Evolutionary conservation across 2,113 vertebrate species (phyloP).

Genomic region (Paramormyrops kingsleyae): DNA sequence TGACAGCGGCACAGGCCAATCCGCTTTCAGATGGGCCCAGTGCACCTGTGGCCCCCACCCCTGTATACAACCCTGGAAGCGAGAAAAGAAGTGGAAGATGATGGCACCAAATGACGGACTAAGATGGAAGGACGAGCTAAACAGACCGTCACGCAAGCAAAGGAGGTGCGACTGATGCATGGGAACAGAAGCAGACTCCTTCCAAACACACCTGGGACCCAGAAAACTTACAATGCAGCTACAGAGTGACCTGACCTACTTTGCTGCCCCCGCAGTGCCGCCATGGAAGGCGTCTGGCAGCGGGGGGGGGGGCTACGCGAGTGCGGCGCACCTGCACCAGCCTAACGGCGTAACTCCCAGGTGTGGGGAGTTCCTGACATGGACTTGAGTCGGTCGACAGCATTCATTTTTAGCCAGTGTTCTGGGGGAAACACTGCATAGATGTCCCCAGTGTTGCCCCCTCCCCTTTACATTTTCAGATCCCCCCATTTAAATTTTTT

Average conservation of each 20-base stretch:
- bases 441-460: background rate
- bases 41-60: background rate
- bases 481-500: too few species aligned
- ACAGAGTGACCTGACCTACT: background rate
- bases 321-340: background rate
- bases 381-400: background rate
- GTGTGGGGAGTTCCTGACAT: background rate
- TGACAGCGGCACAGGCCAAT: background rate
- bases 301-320: background rate
- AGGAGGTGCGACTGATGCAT: background rate
- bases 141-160: background rate
- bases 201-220: background rate
- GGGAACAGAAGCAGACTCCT: background rate
- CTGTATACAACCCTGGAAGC: background rate
- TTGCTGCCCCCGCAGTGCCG: background rate
- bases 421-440: background rate
- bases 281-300: background rate
- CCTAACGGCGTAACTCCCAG: background rate
- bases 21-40: background rate
- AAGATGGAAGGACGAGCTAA: background rate
- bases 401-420: background rate
- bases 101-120: background rate
- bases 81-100: background rate
- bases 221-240: background rate
- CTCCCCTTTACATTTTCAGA: background rate